Percentiles rank a stretch among this genome's conserved stretches.
Conservation (phyloP, 2,888 invertebrate species). For the Seira ritae region DNA sequence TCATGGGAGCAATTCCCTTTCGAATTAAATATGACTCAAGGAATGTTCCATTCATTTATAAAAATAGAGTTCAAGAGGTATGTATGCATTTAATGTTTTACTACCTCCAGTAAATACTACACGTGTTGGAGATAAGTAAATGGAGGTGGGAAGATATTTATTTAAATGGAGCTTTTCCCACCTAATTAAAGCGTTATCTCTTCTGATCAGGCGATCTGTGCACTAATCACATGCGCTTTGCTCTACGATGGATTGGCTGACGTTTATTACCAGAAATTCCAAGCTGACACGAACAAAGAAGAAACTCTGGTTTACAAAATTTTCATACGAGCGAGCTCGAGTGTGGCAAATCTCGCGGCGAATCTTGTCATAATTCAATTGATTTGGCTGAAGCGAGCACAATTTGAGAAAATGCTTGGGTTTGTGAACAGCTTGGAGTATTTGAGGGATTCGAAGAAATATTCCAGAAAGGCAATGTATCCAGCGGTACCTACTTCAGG, state of each 20-base stretch:
- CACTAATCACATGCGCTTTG: not conserved
- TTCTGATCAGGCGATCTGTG: no score
- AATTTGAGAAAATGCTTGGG: not conserved
- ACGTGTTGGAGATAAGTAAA: not conserved
- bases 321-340: not conserved
- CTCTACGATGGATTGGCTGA: not conserved
- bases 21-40: constrained; percentile 23
- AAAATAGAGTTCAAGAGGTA: constrained; percentile 35
- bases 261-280: not conserved
- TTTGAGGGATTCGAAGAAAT: not conserved
- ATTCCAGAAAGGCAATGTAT: not conserved
- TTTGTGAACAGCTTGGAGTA: not conserved
- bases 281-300: not conserved
- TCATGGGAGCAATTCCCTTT: constrained; percentile 40
- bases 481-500: no score
- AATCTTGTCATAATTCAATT: not conserved
- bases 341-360: not conserved
- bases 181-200: no score
- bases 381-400: constrained; percentile 2
- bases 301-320: not conserved
- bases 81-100: no score
- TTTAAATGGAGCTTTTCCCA: not conserved
- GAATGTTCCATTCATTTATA: constrained; percentile 1
- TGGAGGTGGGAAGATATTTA: not conserved
- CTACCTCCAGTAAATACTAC: not conserved